Conservation (phyloP, 1,140 invertebrate species). For the Rhizoglyphus robini region DNA sequence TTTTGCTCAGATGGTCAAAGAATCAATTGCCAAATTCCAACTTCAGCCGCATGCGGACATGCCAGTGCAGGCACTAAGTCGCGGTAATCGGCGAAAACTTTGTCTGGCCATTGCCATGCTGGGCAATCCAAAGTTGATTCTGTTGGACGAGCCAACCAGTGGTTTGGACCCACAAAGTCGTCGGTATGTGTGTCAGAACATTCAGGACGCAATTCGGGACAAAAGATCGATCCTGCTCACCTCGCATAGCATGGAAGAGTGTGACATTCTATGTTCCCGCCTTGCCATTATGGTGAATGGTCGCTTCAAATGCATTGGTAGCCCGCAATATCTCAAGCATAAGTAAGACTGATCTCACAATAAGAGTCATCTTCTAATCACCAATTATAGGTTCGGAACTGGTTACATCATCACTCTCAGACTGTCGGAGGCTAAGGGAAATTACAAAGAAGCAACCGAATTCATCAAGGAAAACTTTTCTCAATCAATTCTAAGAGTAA, state of each 20-base stretch:
- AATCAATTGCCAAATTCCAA: constrained; percentile 30
- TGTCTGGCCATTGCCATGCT: constrained; percentile 37
- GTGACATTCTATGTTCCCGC: constrained; percentile 29
- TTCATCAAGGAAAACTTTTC: constrained; percentile 24
- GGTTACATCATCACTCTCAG: constrained; percentile 51
- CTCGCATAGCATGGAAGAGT: constrained; percentile 33
- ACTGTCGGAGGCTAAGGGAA: constrained; percentile 13
- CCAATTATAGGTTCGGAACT: constrained; percentile 49
- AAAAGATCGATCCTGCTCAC: constrained; percentile 29
- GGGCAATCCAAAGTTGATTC: constrained; percentile 35
- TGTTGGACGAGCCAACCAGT: constrained; percentile 30
- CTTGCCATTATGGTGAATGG: constrained; percentile 37
- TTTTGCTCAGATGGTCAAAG: constrained; percentile 29
- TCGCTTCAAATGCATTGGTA: constrained; percentile 37
- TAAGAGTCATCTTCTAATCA: background rate
- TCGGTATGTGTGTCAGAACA: constrained; percentile 44
- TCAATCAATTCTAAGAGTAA: constrained; percentile 21
- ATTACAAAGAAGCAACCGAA: constrained; percentile 20
- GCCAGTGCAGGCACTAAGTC: constrained; percentile 33
- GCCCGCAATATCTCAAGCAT: constrained; percentile 37
- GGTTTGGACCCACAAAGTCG: constrained; percentile 53
- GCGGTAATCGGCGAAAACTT: constrained; percentile 37
- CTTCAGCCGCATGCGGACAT: constrained; percentile 30
- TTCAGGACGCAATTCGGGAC: constrained; percentile 27
- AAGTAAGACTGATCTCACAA: constrained; percentile 27